These are phyloP conservation scores for Parascotia fuliginaria DNA, from an alignment of 2,888 invertebrate species.

Conservation along the genomic window DNA sequence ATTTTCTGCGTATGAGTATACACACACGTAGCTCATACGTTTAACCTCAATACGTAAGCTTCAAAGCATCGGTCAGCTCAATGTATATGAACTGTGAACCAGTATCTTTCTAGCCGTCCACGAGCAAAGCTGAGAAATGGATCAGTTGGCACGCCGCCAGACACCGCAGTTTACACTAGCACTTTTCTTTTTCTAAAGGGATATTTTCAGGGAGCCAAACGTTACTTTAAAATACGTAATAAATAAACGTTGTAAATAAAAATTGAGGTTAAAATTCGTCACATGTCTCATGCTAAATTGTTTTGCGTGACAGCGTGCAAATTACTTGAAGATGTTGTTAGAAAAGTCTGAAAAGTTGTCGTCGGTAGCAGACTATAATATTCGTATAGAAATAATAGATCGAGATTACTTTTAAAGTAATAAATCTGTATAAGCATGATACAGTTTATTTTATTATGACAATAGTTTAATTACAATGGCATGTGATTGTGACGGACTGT, in stretches of 20 bases:
- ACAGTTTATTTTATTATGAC: slow-evolving; percentile 21
- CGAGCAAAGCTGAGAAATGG: slow-evolving; percentile 70
- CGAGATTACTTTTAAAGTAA: slow-evolving; percentile 15
- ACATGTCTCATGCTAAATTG: slow-evolving; percentile 69
- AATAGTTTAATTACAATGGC: slow-evolving; percentile 26
- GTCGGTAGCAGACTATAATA: slow-evolving; percentile 46
- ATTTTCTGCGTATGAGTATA: slow-evolving; percentile 64
- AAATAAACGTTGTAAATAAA: slow-evolving; percentile 58
- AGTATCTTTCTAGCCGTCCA: slow-evolving; percentile 71
- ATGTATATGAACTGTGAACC: slow-evolving; percentile 78
- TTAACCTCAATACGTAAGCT: slow-evolving; percentile 75
- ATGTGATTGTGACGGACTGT: slow-evolving; percentile 48
- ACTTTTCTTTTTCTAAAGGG: slow-evolving; percentile 58
- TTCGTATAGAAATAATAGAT: slow-evolving; percentile 27
- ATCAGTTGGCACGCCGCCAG: slow-evolving; percentile 76
- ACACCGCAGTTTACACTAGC: slow-evolving; percentile 52
- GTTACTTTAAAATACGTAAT: slow-evolving; percentile 58
- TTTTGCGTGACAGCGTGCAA: slow-evolving; percentile 72
- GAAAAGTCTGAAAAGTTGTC: slow-evolving; percentile 59
- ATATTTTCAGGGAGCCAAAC: slow-evolving; percentile 55
- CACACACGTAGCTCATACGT: slow-evolving; percentile 55
- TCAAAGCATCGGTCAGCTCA: slow-evolving; percentile 75
- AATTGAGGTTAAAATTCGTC: slow-evolving; percentile 73
- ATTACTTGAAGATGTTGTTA: slow-evolving; percentile 64
- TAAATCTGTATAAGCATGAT: slow-evolving; percentile 21